Conservation (phyloP, 2,113 vertebrate species). For the Phycodurus eques region DNA sequence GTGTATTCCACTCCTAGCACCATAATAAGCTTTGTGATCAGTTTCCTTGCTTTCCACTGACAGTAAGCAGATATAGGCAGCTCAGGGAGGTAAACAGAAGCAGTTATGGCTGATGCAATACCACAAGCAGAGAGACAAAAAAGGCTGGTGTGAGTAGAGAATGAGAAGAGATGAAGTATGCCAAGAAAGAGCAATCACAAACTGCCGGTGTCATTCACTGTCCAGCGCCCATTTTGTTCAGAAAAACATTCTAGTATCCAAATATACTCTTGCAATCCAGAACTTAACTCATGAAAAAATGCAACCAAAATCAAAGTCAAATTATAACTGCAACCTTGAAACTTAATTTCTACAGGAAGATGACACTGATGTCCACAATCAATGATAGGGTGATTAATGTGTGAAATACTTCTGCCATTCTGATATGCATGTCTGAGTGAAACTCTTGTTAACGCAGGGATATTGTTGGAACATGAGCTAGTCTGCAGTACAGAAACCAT, state of each 20-base stretch:
- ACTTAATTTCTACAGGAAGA: background rate
- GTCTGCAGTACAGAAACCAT: constrained; percentile 48
- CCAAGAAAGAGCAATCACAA: constrained; percentile 5
- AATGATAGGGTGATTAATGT: background rate
- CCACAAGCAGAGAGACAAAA: constrained; percentile 42
- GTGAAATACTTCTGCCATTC: background rate
- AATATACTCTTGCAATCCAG: background rate
- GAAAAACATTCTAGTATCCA: background rate
- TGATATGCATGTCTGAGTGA: constrained; percentile 14
- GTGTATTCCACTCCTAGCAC: constrained; percentile 45
- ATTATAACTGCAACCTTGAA: background rate
- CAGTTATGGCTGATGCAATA: constrained; percentile 47
- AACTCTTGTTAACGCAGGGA: constrained; percentile 26
- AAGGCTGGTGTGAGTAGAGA: constrained; percentile 28
- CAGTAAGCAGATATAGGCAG: constrained; percentile 68
- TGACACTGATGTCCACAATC: background rate
- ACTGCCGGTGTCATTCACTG: constrained; percentile 15
- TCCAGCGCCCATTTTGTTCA: background rate
- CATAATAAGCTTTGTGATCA: constrained; percentile 73
- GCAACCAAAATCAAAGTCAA: background rate
- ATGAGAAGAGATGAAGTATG: constrained; percentile 27
- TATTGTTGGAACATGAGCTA: constrained; percentile 56
- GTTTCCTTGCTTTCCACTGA: constrained; percentile 73
- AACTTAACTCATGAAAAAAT: no score
- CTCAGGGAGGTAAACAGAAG: constrained; percentile 62